Base-by-base conservation (phyloP, 1,140 invertebrate species). In the Aphelenchoides avenae region DNA sequence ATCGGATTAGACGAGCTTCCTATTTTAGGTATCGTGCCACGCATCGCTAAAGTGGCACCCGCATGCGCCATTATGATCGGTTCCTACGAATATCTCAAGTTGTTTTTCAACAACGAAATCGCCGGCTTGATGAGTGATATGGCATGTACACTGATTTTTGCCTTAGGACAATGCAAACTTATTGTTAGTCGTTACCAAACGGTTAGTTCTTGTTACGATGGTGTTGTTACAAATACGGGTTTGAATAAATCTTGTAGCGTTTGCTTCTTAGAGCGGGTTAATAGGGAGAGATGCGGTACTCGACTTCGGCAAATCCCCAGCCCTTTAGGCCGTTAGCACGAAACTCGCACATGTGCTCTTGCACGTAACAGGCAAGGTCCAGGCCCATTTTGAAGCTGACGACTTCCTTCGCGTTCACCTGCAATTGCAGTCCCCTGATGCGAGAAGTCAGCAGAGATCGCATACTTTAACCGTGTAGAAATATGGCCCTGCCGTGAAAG, bases 1-100 rank as follows among this genome's bases (percentile, higher is more conserved):
- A 41, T 41, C 26, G 27, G 39, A 22, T 41, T 24, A 18, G 18
- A 41, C 18, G 39, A 41, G 20, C 26, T 18, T 7, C 3, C 41
- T 47, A 20, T 33, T 33, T 9, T 67, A 73, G 71, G 71, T 13
- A 22, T 68, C 1, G 54, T 58, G 5, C 72, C 72, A 0, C 61
- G 72, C 22, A 41, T 75, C 9, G 61, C 61, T 1, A 72, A 76
- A 26, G 70, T 77, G n/a, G 58, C 71, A 20, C 71, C 72, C 4
- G 65, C 73, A 1, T 75, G 73, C 51, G 73, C 75, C 5, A 72
- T 73, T 11, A 75, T 75, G 73, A 77, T 75, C 42, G 73, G 71
- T 27, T 64, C 63, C 29, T 75, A 77, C 56, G 73, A 75, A 24
- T 70, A 73, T 34, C 61, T 70, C 29, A 75, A 75, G 51, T 29